Evolutionary conservation across 2,888 invertebrate species (phyloP).

Genomic region (Petrophora chlorosata): DNA sequence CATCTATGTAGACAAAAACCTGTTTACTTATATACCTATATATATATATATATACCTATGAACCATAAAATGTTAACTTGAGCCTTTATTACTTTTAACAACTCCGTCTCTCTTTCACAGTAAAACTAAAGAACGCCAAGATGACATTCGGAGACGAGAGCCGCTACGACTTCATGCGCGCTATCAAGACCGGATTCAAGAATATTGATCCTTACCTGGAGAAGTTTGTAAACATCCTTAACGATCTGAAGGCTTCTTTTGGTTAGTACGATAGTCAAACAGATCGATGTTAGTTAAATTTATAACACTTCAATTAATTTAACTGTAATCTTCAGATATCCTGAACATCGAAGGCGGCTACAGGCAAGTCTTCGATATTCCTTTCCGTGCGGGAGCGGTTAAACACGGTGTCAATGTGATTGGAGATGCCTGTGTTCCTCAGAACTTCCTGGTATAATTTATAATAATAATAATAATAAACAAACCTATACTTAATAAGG

Average conservation of each 20-base stretch:
- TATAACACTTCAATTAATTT: neutral
- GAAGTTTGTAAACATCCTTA: conserved; percentile 44
- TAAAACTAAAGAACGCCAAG: conserved; percentile 72
- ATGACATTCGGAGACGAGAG: conserved; percentile 61
- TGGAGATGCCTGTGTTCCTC: conserved; percentile 83
- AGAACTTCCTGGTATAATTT: conserved; percentile 82
- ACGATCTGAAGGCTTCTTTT: conserved; percentile 43
- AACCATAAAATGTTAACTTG: neutral
- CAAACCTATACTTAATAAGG: too few relatives aligned
- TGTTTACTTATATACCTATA: too few relatives aligned
- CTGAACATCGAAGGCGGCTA: conserved; percentile 86
- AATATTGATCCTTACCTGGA: conserved; percentile 42
- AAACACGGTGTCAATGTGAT: conserved; percentile 88
- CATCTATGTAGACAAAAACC: too few relatives aligned
- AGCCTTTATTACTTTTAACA: neutral
- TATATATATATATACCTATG: neutral
- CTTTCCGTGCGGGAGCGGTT: conserved; percentile 89
- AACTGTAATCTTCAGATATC: conserved; percentile 61
- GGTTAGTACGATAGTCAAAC: too few relatives aligned
- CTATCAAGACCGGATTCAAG: conserved; percentile 47
- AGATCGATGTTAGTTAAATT: neutral
- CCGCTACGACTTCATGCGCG: conserved; percentile 49
- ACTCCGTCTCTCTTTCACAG: conserved; percentile 48
- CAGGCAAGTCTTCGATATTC: conserved; percentile 85
- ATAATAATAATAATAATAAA: too few relatives aligned